Percentiles rank a stretch among this genome's conserved stretches.
phyloP scores from a whole-genome alignment of 1,140 invertebrate genomes.

The Ceratosolen fusciceps region DNA sequence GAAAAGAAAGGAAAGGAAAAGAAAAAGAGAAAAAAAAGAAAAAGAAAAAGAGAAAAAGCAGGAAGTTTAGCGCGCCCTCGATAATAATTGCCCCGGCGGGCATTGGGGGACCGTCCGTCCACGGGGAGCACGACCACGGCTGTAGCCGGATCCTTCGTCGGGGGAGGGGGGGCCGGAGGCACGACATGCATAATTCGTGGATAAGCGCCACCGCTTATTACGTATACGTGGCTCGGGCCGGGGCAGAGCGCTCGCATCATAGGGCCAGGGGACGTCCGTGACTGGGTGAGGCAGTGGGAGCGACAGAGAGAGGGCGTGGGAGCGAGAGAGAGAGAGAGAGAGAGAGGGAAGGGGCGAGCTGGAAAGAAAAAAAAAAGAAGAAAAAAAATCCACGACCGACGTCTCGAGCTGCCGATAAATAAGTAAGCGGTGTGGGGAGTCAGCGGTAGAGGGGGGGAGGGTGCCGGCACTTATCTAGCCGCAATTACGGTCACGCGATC shows the following conservation, averaged over 20 bases:
- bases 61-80: not conserved
- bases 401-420: slow-evolving; percentile 51
- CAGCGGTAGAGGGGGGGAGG: slow-evolving; percentile 25
- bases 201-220: slow-evolving; percentile 31
- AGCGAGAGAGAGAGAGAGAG: not conserved
- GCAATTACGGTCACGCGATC: slow-evolving; percentile 50
- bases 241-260: not conserved
- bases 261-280: not conserved
- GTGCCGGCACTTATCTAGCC: slow-evolving; percentile 38
- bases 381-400: slow-evolving; percentile 20
- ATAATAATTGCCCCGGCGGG: not conserved
- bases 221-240: slow-evolving; percentile 5
- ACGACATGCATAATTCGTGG: slow-evolving; percentile 39
- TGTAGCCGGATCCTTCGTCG: no score
- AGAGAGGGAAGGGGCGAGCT: not conserved
- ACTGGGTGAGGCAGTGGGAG: not conserved
- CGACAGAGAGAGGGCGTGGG: no score
- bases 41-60: not conserved
- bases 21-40: not conserved
- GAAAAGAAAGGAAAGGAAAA: not conserved
- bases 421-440: slow-evolving; percentile 53
- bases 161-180: slow-evolving; percentile 6
- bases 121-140: not conserved
- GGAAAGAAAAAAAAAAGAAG: not conserved
- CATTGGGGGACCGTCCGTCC: not conserved